These are phyloP conservation scores for Tetranychus truncatus DNA, from an alignment of 2,888 invertebrate species.

Conservation along the genomic window DNA sequence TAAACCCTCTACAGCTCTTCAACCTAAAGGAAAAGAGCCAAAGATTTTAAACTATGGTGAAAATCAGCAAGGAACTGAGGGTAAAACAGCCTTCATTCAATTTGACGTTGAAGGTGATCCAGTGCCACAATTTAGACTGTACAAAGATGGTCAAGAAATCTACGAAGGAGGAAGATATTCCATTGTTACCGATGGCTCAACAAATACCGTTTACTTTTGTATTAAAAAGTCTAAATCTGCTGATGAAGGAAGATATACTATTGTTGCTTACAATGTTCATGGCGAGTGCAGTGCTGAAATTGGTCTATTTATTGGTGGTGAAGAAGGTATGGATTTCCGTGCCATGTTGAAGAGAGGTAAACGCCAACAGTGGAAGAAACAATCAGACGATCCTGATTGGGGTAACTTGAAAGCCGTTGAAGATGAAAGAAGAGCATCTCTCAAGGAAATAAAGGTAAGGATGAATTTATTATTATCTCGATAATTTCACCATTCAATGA, in stretches of 20 bases:
- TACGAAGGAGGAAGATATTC: conserved; percentile 88
- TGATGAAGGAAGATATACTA: conserved; percentile 88
- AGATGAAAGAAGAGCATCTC: conserved; percentile 28
- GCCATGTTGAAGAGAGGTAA: conserved; percentile 87
- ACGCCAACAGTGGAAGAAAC: conserved; percentile 78
- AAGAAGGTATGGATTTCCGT: conserved; percentile 97
- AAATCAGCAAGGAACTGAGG: conserved; percentile 89
- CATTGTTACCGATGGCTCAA: conserved; percentile 80
- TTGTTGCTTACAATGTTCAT: conserved; percentile 75
- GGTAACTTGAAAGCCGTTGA: conserved; percentile 79
- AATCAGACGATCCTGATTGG: conserved; percentile 79
- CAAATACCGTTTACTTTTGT: conserved; percentile 74
- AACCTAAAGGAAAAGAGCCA: conserved; percentile 57
- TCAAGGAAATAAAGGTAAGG: conserved; percentile 26
- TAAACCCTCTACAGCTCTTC: conserved; percentile 71
- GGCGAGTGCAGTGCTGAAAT: conserved; percentile 91
- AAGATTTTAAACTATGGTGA: conserved; percentile 79
- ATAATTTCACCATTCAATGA: too few relatives aligned
- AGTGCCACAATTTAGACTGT: conserved; percentile 82
- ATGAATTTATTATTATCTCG: background rate
- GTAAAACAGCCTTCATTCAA: conserved; percentile 75
- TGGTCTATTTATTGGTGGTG: conserved; percentile 89
- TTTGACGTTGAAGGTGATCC: conserved; percentile 85
- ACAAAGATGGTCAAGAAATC: conserved; percentile 78
- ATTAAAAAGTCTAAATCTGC: conserved; percentile 88